Evolutionary conservation across 1,140 invertebrate species (phyloP), one percentile per base, ranked within the genome.

Genomic region (Drosophila biarmipes): DNA sequence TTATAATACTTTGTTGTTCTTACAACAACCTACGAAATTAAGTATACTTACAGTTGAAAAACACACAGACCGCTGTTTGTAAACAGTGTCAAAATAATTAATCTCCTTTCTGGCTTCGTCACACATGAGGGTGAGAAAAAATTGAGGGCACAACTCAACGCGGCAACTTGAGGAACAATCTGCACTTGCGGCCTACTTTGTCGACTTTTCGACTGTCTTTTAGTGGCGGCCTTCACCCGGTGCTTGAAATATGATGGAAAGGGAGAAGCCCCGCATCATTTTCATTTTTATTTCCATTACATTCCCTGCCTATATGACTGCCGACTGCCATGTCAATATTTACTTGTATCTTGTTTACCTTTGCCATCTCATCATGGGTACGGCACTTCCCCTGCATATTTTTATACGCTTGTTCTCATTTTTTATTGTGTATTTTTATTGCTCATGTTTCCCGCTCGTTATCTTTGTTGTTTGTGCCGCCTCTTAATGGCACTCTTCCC

Each of bases 301-400:
- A 48, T 37, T 29, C 37, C 43, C 27, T 19, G 37, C 46, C 46
- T 66, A 53, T 48, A 58, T 54, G 66, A 46, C 42, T 66, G 35
- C 49, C 53, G 73, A 58, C 72, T 76, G 58, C 54, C 59, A 64
- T 75, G 73, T 67, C 77, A 86, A 86, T 81, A 87, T 86, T 81
- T 86, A 52, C 64, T 61, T 61, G 55, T 58, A 63, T 56, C 45
- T 74, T 85, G 81, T 85, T 86, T 86, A 86, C 81, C 73, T 87
- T 86, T 62, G 58, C 69, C 69, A 58, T 72, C 67, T 40, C 68
- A 73, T 73, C 71, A 77, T 80, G 29, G 19, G 58, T 15, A 31
- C 19, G 45, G 12, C 15, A 35, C 19, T 43, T 42, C 6, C 14
- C 17, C 8, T 6, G n/a, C 31, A 8, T 19, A 17, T 15, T 48